phyloP scores from a whole-genome alignment of 2,797 vertebrate genomes.

The Sardinella longiceps region DNA sequence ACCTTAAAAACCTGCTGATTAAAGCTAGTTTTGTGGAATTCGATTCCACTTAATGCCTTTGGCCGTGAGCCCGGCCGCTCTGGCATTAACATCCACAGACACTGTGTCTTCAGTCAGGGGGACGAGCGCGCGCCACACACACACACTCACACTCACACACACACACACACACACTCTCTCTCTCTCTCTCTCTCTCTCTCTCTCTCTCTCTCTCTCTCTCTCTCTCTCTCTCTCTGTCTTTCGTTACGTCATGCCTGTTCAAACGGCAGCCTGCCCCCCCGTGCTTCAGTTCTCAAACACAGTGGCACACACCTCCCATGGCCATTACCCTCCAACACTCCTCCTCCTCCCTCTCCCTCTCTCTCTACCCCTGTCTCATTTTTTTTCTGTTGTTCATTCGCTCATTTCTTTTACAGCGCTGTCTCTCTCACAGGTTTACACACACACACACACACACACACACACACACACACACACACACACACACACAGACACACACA shows the following conservation, averaged over 20 bases:
- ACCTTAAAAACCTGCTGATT: constrained; percentile 99
- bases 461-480: too few species aligned
- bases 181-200: not conserved
- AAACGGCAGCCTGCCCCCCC: not conserved
- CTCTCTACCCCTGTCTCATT: constrained; percentile 21
- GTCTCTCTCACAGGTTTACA: not conserved
- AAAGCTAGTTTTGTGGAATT: constrained; percentile 99
- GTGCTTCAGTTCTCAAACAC: constrained; percentile 11
- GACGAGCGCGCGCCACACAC: constrained; percentile 42
- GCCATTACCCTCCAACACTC: not conserved
- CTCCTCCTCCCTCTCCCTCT: constrained; percentile 34
- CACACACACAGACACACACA: constrained; percentile 10
- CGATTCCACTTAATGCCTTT: constrained; percentile 98
- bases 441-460: not conserved
- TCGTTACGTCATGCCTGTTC: not conserved
- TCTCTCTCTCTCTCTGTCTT: not conserved
- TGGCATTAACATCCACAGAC: constrained; percentile 92
- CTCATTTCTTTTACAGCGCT: not conserved
- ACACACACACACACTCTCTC: not conserved
- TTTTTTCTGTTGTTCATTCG: not conserved
- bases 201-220: not conserved
- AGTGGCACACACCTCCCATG: not conserved
- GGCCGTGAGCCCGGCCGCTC: constrained; percentile 87
- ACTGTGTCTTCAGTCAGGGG: constrained; percentile 75
- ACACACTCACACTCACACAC: not conserved